Evolutionary conservation across 2,113 vertebrate species (phyloP).

Genomic region (Aix galericulata): DNA sequence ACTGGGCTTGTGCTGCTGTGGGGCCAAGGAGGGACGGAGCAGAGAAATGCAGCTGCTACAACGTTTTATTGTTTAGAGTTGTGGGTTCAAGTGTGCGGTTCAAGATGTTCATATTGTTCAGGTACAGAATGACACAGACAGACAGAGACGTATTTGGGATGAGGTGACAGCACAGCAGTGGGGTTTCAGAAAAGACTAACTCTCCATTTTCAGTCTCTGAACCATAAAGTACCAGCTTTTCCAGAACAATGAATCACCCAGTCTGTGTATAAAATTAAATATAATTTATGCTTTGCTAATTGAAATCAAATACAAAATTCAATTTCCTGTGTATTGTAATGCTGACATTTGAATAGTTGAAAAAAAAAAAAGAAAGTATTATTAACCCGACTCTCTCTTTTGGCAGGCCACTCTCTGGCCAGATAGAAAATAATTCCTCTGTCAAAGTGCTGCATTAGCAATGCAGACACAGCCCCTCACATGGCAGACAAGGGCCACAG

Average conservation of each 20-base stretch:
- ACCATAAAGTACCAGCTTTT: conserved; percentile 37
- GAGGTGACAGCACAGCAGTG: not conserved
- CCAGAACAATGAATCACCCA: conserved; percentile 67
- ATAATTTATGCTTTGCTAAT: conserved; percentile 79
- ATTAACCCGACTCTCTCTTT: conserved; percentile 48
- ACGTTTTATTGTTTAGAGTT: conserved; percentile 59
- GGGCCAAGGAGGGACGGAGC: not conserved
- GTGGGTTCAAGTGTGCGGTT: conserved; percentile 4
- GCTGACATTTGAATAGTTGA: conserved; percentile 54
- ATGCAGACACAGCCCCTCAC: not conserved
- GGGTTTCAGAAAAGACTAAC: not conserved
- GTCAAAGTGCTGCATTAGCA: not conserved
- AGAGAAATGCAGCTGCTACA: conserved; percentile 9
- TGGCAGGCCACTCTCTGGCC: conserved; percentile 12
- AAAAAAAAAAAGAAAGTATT: not conserved
- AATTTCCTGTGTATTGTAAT: conserved; percentile 65
- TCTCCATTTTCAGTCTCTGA: conserved; percentile 47
- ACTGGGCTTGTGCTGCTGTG: not conserved
- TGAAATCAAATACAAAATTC: conserved; percentile 81
- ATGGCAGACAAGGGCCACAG: not conserved
- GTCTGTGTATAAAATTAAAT: conserved; percentile 70
- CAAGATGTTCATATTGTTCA: not conserved
- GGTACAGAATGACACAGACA: conserved; percentile 50
- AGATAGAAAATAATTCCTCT: conserved; percentile 10
- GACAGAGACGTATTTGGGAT: not conserved